phyloP scores from a whole-genome alignment of 1,140 invertebrate species.

The Phthorimaea operculella region DNA sequence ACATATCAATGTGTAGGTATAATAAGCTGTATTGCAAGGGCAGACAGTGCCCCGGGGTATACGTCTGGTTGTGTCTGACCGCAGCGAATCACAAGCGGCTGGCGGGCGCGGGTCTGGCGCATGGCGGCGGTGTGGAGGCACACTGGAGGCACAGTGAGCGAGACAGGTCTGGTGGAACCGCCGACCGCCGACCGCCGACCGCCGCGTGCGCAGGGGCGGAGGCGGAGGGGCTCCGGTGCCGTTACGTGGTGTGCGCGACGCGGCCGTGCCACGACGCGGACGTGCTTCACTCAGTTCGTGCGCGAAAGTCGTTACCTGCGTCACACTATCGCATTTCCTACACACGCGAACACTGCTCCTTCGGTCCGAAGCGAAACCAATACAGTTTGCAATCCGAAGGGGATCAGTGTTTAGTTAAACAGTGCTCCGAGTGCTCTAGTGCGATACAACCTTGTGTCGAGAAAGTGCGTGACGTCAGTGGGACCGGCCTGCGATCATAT shows the following conservation, averaged over 20 bases:
- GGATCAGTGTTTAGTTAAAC: slow-evolving; percentile 27
- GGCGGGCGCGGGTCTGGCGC: neutral
- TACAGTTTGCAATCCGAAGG: slow-evolving; percentile 25
- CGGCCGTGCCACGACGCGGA: slow-evolving; percentile 61
- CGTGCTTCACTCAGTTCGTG: slow-evolving; percentile 67
- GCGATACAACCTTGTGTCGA: slow-evolving; percentile 48
- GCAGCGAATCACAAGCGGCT: no score
- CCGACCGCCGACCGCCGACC: slow-evolving; percentile 3
- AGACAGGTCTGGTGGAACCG: slow-evolving; percentile 9
- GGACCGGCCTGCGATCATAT: slow-evolving; percentile 63
- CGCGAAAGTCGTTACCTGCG: slow-evolving; percentile 64
- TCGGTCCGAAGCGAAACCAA: slow-evolving; percentile 33
- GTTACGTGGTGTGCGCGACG: slow-evolving; percentile 56
- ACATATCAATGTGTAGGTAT: no score
- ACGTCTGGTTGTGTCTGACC: no score
- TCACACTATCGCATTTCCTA: slow-evolving; percentile 53
- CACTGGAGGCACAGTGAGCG: neutral
- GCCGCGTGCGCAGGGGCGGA: slow-evolving; percentile 17
- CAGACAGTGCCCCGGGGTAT: no score
- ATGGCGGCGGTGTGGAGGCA: neutral
- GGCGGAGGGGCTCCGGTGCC: slow-evolving; percentile 51
- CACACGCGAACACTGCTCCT: slow-evolving; percentile 47
- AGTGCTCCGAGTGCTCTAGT: slow-evolving; percentile 18
- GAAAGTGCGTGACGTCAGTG: slow-evolving; percentile 64
- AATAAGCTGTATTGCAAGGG: no score